Conservation (phyloP, 2,888 invertebrate genomes). For the Caenorhabditis macrosperma region DNA sequence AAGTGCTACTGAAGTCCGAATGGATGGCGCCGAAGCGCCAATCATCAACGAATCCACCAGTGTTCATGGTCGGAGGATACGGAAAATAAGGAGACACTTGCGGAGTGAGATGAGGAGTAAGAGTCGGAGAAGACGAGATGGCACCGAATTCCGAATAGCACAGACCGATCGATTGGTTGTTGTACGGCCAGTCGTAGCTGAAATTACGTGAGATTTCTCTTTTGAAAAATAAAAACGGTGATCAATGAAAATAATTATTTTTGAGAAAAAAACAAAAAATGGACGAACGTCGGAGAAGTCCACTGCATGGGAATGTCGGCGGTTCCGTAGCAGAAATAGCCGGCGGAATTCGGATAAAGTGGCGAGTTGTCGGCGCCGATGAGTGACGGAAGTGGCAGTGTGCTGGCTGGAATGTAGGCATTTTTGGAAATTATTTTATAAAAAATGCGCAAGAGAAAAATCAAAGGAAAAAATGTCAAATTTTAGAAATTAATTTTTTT, state of each 20-base stretch:
- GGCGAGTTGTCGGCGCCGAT: conserved; percentile 14
- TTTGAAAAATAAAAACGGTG: background rate
- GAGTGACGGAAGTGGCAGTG: conserved; percentile 6
- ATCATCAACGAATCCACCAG: conserved; percentile 24
- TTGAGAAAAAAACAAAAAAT: background rate
- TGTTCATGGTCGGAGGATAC: conserved; percentile 9
- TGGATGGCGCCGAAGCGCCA: conserved; percentile 41
- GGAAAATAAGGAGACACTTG: conserved; percentile 52
- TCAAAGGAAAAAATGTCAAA: too few species aligned
- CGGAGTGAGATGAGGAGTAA: conserved; percentile 29
- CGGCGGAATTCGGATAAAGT: conserved; percentile 23
- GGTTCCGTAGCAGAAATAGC: conserved; percentile 28
- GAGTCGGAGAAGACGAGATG: too few species aligned
- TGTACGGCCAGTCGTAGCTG: conserved; percentile 39
- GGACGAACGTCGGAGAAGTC: conserved; percentile 27
- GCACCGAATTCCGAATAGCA: conserved; percentile 34
- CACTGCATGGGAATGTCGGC: conserved; percentile 51
- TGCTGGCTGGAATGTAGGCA: conserved; percentile 7
- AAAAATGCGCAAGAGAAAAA: too few species aligned
- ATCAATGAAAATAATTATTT: background rate
- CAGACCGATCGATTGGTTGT: conserved; percentile 10
- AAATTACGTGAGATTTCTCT: background rate
- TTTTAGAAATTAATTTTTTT: too few species aligned
- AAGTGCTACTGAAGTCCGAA: background rate
- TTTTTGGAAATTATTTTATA: too few species aligned